A percentile compares a stretch with the other conserved stretches of the same genome.
Conservation (phyloP, 2,888 invertebrate species). For the Philhelius pedissequus region DNA sequence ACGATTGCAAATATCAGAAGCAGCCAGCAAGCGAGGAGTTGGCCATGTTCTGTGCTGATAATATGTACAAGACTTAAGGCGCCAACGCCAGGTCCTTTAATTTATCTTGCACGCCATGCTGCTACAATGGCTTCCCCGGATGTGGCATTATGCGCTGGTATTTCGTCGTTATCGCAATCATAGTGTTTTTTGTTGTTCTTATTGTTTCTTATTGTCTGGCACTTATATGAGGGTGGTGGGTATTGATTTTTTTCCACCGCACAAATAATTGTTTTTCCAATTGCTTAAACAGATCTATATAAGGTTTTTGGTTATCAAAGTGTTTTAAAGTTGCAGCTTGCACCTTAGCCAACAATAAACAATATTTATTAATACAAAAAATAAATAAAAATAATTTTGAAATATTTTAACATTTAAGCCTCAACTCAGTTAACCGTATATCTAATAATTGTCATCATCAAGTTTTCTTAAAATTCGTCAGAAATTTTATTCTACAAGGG, state of each 20-base stretch:
- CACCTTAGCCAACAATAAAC: too few species aligned
- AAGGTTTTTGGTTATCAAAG: too few species aligned
- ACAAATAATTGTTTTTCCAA: background rate
- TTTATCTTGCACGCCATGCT: slow-evolving; percentile 65
- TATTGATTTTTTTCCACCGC: background rate
- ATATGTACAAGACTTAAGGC: slow-evolving; percentile 61
- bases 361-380: too few species aligned
- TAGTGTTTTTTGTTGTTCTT: slow-evolving; percentile 25
- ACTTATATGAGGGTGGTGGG: background rate
- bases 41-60: slow-evolving; percentile 44
- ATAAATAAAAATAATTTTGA: too few species aligned
- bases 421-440: too few species aligned
- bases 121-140: slow-evolving; percentile 48
- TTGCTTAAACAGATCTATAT: background rate
- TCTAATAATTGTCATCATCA: too few species aligned
- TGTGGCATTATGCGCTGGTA: slow-evolving; percentile 39
- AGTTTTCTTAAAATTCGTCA: too few species aligned
- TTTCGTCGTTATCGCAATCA: slow-evolving; percentile 56
- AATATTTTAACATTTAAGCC: too few species aligned
- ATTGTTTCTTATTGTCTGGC: slow-evolving; percentile 9
- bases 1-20: slow-evolving; percentile 56
- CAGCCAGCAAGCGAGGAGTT: slow-evolving; percentile 33
- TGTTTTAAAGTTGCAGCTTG: too few species aligned
- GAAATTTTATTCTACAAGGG: too few species aligned
- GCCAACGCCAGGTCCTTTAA: slow-evolving; percentile 63